Base-by-base conservation (phyloP, 1,140 invertebrate genomes). In the Pararge aegeria region DNA sequence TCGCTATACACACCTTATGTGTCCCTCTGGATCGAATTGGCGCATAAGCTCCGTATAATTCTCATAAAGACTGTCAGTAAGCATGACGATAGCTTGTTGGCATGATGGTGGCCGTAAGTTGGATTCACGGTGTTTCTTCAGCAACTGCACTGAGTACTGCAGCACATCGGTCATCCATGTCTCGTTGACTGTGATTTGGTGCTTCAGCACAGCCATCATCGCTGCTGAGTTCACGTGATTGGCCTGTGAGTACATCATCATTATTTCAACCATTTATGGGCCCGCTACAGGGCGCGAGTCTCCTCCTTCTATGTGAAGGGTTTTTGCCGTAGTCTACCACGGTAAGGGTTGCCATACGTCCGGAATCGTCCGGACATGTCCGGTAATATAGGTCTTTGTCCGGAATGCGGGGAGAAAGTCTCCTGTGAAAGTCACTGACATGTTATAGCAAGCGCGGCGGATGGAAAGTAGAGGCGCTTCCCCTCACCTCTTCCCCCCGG, bases 81-180 rank as follows among this genome's bases (percentile, higher is more conserved):
- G 30, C 4, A 89, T 49, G 0, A 89, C 80, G 10, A 89, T 82
- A 0, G 83, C 83, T 53, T 89, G 86, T 54, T 89, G 86, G 48
- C 86, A 89, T 1, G 83, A 64, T 0, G 61, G 57, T n/a, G 80
- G 74, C 1, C 71, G 63, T 5, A 74, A 64, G 0, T 49, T 48
- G 0, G 58, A 54, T 3, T 37, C 30, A 0, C 61, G 62, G 18
- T 78, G 75, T 6, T 66, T 55, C 34, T 84, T 67, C 6, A 98
- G 89, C 5, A 97, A 80, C 55, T 94, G 90, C 76, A 98, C 98
- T 0, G 97, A 96, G 58, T 93, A 93, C 0, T 91, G 93, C 1
- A 99, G 88, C 0, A 96, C 97, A 38, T 93, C 79, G 0, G 94
- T 93, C 85, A 98, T 97, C 78, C 97, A 95, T 1, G 97, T 97